Evolutionary conservation across 2,888 invertebrate genomes (phyloP).

Genomic region (Acanthosepion pharaonis): DNA sequence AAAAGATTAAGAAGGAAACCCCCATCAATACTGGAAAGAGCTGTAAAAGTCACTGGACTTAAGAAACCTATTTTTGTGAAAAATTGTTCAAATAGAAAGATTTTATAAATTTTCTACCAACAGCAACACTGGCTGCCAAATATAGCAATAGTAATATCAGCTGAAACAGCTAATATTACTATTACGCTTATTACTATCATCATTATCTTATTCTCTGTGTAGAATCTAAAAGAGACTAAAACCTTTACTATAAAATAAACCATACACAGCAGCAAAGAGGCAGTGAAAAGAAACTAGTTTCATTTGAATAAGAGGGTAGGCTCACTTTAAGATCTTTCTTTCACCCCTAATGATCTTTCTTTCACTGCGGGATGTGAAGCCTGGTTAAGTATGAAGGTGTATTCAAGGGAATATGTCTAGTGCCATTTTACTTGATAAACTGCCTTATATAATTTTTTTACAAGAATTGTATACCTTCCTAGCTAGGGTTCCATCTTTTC

Average conservation of each 20-base stretch:
- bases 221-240: background rate
- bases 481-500: background rate
- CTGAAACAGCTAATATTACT: too few species aligned
- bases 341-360: background rate
- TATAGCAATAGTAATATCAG: too few species aligned
- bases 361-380: background rate
- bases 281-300: background rate
- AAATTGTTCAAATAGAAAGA: too few species aligned
- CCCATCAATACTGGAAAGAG: too few species aligned
- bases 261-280: background rate
- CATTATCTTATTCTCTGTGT: background rate
- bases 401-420: background rate
- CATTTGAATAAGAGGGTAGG: background rate
- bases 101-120: too few species aligned
- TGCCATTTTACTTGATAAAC: slow-evolving; percentile 10
- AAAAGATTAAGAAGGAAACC: too few species aligned
- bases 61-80: too few species aligned
- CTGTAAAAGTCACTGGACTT: too few species aligned
- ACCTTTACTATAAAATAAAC: background rate
- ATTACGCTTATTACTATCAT: too few species aligned
- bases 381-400: background rate
- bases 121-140: too few species aligned
- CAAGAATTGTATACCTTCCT: background rate
- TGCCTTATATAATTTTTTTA: background rate
- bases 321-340: background rate